Evolutionary conservation across 2,888 invertebrate genomes (phyloP).

Genomic region (Arrhopalites spinosus): DNA sequence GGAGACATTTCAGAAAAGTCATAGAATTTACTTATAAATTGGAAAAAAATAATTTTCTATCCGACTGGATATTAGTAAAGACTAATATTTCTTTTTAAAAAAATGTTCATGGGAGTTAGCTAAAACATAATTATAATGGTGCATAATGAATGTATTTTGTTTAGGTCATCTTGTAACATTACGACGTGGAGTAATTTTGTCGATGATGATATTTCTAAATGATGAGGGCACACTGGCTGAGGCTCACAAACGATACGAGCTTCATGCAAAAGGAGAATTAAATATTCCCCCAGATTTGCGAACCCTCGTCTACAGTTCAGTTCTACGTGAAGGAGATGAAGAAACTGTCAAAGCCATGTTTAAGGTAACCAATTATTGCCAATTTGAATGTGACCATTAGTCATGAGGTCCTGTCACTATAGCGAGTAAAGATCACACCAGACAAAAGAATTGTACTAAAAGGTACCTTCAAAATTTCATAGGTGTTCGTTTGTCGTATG

Average conservation of each 20-base stretch:
- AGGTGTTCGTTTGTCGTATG: no score
- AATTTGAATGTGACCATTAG: not conserved
- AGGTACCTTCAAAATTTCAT: no score
- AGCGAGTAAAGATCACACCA: no score
- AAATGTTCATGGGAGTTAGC: no score
- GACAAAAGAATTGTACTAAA: not conserved
- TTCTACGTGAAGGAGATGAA: conserved; percentile 44
- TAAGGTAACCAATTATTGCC: conserved; percentile 45
- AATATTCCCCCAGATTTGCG: conserved; percentile 44
- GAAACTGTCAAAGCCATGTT: conserved; percentile 29
- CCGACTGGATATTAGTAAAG: no score
- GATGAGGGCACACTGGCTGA: conserved; percentile 31
- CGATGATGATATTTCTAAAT: conserved; percentile 41
- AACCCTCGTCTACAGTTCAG: conserved; percentile 43
- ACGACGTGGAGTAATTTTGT: conserved; percentile 38
- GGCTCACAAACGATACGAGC: conserved; percentile 42
- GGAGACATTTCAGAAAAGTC: not conserved
- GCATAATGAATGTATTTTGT: not conserved
- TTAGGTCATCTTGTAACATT: conserved; percentile 40
- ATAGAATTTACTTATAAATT: no score
- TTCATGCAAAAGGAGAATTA: conserved; percentile 18
- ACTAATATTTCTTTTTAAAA: no score
- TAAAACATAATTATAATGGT: no score
- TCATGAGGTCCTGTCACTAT: not conserved
- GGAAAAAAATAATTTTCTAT: no score